Evolutionary conservation across 1,140 invertebrate species (phyloP).

Genomic region (Drosophila nasuta): DNA sequence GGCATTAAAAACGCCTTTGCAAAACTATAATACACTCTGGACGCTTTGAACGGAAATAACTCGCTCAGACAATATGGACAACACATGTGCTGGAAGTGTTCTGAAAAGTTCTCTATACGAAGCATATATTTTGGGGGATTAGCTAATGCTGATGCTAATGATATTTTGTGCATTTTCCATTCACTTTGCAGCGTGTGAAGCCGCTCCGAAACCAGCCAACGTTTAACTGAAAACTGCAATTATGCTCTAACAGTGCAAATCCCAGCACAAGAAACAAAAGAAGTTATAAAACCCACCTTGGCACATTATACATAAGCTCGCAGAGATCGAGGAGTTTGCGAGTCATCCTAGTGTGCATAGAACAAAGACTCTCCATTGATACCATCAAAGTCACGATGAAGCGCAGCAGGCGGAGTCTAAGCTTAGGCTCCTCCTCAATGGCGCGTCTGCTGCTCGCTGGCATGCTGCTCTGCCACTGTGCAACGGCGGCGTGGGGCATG

Average conservation of each 20-base stretch:
- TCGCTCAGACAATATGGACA: conserved; percentile 58
- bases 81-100: conserved; percentile 57
- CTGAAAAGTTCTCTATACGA: conserved; percentile 15
- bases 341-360: conserved; percentile 16
- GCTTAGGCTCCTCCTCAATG: conserved; percentile 53
- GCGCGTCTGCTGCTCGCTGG: conserved; percentile 58
- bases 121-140: conserved; percentile 35
- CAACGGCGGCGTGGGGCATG: conserved; percentile 20
- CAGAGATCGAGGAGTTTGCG: conserved; percentile 2
- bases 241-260: conserved; percentile 54
- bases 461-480: conserved; percentile 55
- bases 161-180: conserved; percentile 16
- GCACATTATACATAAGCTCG: conserved; percentile 19
- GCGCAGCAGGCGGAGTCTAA: conserved; percentile 73
- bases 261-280: conserved; percentile 21
- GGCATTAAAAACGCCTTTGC: not conserved
- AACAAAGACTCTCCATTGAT: conserved; percentile 5
- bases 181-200: conserved; percentile 65
- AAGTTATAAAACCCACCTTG: conserved; percentile 11
- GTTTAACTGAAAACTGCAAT: conserved; percentile 33
- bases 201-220: conserved; percentile 59
- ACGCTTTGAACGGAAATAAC: conserved; percentile 20
- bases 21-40: not conserved
- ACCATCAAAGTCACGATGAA: conserved; percentile 54
- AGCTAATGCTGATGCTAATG: conserved; percentile 11